Conservation (phyloP, 2,797 vertebrate species). For the Hyperoplus immaculatus region DNA sequence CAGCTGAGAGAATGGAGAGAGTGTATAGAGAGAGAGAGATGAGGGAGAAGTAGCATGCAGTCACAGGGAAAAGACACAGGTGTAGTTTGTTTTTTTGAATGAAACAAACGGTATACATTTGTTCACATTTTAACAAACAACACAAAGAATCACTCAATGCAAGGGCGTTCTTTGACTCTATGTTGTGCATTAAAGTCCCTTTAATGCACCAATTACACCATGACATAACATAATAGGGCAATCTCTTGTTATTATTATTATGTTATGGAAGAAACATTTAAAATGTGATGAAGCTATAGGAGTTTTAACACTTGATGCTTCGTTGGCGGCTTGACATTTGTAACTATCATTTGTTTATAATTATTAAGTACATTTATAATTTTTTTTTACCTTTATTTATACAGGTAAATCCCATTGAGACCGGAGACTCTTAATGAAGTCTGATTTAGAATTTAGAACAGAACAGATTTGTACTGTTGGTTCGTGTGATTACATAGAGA, state of each 20-base stretch:
- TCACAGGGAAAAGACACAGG: constrained; percentile 12
- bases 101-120: constrained; percentile 33
- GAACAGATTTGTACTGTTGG: no score
- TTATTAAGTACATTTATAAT: no score
- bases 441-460: no score
- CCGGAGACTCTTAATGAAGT: no score
- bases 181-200: constrained; percentile 1
- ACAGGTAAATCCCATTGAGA: no score
- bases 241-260: background rate
- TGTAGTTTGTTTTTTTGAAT: constrained; percentile 22
- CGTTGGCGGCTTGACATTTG: no score
- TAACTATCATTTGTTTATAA: no score
- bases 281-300: no score
- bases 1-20: constrained; percentile 70
- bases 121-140: constrained; percentile 27
- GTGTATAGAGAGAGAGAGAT: constrained; percentile 14
- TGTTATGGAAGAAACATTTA: no score
- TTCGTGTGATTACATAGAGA: no score
- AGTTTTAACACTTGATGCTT: background rate
- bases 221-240: background rate
- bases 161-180: constrained; percentile 2
- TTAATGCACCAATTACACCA: constrained; percentile 16
- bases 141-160: constrained; percentile 1
- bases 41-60: constrained; percentile 35
- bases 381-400: no score